Base-by-base conservation (phyloP, 1,140 invertebrate genomes). In the Amphibalanus amphitrite region DNA sequence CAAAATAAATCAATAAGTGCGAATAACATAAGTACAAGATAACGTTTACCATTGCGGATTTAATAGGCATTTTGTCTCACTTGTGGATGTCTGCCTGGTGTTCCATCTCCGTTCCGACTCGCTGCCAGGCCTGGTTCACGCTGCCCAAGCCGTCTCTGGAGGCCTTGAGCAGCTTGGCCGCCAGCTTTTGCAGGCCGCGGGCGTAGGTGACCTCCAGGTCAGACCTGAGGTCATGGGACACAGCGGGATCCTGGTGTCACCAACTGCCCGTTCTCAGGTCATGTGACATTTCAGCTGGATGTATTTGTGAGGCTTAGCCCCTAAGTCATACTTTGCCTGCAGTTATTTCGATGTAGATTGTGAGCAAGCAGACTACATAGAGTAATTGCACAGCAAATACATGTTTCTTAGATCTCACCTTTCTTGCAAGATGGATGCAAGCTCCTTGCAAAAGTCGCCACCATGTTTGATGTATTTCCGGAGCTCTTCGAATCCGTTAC, bases 401-500 rank as follows among this genome's bases (percentile, higher is more conserved):
- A n/a, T n/a, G n/a, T n/a, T n/a, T n/a, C n/a, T n/a, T 47, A 30
- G 70, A 25, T 72, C 77, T 81, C 82, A 94, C 92, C 93, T 90
- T 83, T 97, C 93, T 80, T 94, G 90, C 72, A 96, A 82, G 75
- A 96, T 91, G 64, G 86, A 81, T 0, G 91, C 86, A 29, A 97
- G 82, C 77, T 96, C 93, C 78, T 95, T 95, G 81, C 90, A 93
- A 78, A 96, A 94, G 79, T 97, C 93, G 69, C 90, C 90, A 26
- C 93, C 92, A 80, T 94, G 91, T 80, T 95, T 95, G 73, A 97
- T 89, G 78, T 93, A 92, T 74, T 90, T 87, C 72, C 92, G 85
- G 29, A 97, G 83, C 78, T 96, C 93, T 77, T 95, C 92, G 80
- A 96, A 97, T 23, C 92, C 92, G 80, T 91, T 91, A 80, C 91